Percentiles rank a stretch among this genome's conserved stretches.
These are phyloP conservation scores for Pelochelys cantorii DNA, from an alignment of 2,797 vertebrate genomes.

Conservation along the genomic window DNA sequence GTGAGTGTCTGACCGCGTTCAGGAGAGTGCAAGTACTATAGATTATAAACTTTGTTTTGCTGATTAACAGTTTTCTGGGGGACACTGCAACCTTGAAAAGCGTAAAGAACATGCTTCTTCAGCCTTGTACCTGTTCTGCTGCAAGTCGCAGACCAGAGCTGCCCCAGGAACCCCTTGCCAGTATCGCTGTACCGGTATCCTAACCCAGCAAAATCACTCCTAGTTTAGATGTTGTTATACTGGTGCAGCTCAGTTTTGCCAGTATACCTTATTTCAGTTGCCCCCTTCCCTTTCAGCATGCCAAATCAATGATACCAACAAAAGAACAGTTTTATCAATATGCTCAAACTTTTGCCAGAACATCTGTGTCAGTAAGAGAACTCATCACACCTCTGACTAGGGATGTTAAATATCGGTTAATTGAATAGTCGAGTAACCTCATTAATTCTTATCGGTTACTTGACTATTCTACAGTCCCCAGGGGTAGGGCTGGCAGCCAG, in stretches of 20 bases:
- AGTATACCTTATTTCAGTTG: background rate
- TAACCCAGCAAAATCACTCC: background rate
- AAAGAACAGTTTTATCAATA: background rate
- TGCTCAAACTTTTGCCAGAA: background rate
- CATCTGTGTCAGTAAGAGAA: background rate
- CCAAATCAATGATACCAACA: background rate
- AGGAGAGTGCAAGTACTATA: constrained; percentile 23
- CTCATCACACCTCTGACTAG: background rate
- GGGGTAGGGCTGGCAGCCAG: too few species aligned
- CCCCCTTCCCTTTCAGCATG: rapidly evolving
- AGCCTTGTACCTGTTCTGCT: constrained; percentile 50
- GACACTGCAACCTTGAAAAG: constrained; percentile 48
- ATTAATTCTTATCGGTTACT: too few species aligned
- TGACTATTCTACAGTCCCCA: too few species aligned
- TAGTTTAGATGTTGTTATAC: background rate
- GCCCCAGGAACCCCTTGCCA: background rate
- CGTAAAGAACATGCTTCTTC: background rate
- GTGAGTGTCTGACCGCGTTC: constrained; percentile 58
- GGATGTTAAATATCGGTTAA: too few species aligned
- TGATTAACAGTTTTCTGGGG: constrained; percentile 43
- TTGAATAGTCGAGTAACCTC: too few species aligned
- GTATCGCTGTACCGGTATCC: background rate
- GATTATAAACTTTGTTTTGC: constrained; percentile 22
- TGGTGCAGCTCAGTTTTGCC: background rate
- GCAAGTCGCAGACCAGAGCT: background rate